These are phyloP conservation scores for Martes martes DNA, from an alignment of 2,113 vertebrate species.

Conservation along the genomic window DNA sequence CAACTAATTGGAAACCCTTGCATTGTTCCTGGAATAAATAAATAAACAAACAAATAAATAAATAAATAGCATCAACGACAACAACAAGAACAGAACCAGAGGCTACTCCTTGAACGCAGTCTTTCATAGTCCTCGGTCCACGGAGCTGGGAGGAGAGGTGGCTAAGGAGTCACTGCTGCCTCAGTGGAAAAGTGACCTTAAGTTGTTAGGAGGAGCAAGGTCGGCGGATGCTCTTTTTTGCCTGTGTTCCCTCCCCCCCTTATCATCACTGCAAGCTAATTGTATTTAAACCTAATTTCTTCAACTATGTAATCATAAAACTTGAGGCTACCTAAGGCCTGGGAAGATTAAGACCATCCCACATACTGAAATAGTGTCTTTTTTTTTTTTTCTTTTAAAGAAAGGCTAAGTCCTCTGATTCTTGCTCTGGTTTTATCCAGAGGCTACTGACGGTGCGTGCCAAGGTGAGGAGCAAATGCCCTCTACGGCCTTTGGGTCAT, in stretches of 20 bases:
- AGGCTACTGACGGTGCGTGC: no score
- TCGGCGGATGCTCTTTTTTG: background rate
- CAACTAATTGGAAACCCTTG: constrained; percentile 72
- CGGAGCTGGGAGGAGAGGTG: background rate
- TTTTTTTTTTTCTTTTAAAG: background rate
- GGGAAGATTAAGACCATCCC: background rate
- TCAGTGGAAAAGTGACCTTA: background rate
- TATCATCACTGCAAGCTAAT: background rate
- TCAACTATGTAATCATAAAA: background rate
- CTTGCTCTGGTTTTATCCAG: background rate
- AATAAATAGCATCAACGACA: constrained; percentile 33
- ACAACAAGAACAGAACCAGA: constrained; percentile 25
- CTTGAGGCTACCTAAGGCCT: background rate
- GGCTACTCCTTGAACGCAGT: background rate
- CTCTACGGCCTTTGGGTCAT: fast-evolving
- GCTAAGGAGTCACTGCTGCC: background rate
- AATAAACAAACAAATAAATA: constrained; percentile 64
- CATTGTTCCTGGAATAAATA: constrained; percentile 69
- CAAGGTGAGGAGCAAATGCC: background rate
- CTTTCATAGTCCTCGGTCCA: background rate
- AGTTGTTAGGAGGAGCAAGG: background rate
- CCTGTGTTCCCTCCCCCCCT: background rate
- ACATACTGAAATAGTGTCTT: background rate
- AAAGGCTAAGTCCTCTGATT: background rate
- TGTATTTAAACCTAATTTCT: background rate